Conservation (phyloP, 2,113 vertebrate species). For the Sander lucioperca region DNA sequence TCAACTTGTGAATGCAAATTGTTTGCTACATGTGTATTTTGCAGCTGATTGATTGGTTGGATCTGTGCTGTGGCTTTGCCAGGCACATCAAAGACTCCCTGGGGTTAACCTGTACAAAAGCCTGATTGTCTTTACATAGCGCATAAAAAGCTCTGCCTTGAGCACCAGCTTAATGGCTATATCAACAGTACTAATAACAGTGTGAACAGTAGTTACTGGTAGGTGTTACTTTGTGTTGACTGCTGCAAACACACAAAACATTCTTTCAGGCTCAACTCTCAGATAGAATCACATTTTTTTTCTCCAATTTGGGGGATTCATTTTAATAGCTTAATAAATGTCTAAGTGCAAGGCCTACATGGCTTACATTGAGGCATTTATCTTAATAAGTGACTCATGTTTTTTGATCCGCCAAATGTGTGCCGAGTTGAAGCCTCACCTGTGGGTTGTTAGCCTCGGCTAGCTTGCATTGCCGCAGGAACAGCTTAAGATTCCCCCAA, state of each 20-base stretch:
- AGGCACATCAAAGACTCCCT: slow-evolving; percentile 62
- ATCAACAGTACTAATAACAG: slow-evolving; percentile 62
- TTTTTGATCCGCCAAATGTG: not conserved
- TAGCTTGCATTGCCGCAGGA: slow-evolving; percentile 97
- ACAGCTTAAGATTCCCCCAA: slow-evolving; percentile 99
- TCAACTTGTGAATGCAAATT: slow-evolving; percentile 69
- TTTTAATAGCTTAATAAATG: slow-evolving; percentile 40
- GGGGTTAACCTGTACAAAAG: slow-evolving; percentile 75
- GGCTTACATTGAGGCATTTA: not conserved
- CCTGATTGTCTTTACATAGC: slow-evolving; percentile 67
- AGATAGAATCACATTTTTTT: slow-evolving; percentile 9
- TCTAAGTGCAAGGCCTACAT: not conserved
- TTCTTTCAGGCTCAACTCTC: slow-evolving; percentile 44
- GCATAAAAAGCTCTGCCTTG: slow-evolving; percentile 52
- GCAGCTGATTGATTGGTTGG: slow-evolving; percentile 64
- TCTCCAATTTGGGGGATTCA: slow-evolving; percentile 37
- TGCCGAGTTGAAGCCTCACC: slow-evolving; percentile 80
- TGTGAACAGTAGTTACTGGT: slow-evolving; percentile 50
- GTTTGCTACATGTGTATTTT: slow-evolving; percentile 59
- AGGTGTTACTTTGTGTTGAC: slow-evolving; percentile 42
- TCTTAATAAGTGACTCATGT: not conserved
- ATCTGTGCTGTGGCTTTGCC: slow-evolving; percentile 61
- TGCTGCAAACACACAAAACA: slow-evolving; percentile 42
- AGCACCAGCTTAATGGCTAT: slow-evolving; percentile 48
- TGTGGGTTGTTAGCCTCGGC: slow-evolving; percentile 99